Percentiles rank a stretch among this genome's conserved stretches.
phyloP scores from a whole-genome alignment of 2,888 invertebrate species.

The Pollenia griseotomentosa region DNA sequence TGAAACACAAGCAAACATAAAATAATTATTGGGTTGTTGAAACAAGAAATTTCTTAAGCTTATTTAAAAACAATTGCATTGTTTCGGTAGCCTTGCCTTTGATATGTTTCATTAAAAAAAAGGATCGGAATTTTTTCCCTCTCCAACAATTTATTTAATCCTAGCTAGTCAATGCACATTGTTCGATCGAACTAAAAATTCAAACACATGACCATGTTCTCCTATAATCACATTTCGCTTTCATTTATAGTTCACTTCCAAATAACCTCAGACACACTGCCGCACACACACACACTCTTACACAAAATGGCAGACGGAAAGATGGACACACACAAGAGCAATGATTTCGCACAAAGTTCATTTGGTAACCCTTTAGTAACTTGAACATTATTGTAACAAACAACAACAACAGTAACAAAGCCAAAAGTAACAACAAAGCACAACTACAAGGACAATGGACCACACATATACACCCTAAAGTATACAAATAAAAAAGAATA shows the following conservation, averaged over 20 bases:
- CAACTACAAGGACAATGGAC: neutral
- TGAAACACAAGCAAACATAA: neutral
- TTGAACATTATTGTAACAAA: constrained; percentile 45
- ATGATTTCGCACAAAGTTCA: constrained; percentile 55
- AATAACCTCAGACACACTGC: constrained; percentile 20
- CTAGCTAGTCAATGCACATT: constrained; percentile 46
- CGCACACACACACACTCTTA: neutral
- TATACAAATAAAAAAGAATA: constrained; percentile 1
- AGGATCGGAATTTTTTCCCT: neutral
- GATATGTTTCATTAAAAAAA: neutral
- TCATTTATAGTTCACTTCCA: constrained; percentile 63
- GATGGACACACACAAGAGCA: constrained; percentile 34
- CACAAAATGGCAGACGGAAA: neutral
- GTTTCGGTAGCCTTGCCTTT: neutral
- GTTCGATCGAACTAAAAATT: constrained; percentile 54
- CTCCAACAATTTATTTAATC: constrained; percentile 22
- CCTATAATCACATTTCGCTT: constrained; percentile 70
- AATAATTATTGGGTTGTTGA: constrained; percentile 2
- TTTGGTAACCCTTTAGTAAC: constrained; percentile 62
- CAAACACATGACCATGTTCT: constrained; percentile 63
- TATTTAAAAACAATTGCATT: neutral
- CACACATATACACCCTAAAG: neutral
- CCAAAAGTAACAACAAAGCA: neutral
- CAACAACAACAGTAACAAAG: neutral
- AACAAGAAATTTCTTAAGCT: neutral